Conservation (phyloP, 2,113 vertebrate species). For the Bos javanicus region DNA sequence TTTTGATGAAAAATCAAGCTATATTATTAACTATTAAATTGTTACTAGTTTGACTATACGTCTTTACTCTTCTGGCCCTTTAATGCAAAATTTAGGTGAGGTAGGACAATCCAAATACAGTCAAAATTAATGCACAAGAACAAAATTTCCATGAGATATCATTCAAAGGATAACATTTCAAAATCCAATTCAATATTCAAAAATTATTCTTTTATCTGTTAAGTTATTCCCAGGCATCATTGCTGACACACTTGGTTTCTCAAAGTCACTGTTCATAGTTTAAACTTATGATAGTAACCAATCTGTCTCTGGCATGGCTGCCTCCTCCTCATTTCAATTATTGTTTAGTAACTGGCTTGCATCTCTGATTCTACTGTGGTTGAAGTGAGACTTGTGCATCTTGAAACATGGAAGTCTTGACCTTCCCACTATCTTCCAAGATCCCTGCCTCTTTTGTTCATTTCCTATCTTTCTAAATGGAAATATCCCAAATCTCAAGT, state of each 20-base stretch:
- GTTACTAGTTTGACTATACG: conserved; percentile 65
- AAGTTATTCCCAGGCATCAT: conserved; percentile 56
- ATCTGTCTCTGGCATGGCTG: neutral
- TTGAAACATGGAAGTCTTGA: neutral
- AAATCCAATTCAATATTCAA: conserved; percentile 71
- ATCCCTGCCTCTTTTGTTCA: neutral
- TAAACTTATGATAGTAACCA: neutral
- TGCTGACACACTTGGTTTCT: conserved; percentile 54
- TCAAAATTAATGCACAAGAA: conserved; percentile 76
- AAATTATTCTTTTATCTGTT: conserved; percentile 71
- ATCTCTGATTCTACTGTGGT: neutral
- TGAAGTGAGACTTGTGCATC: neutral
- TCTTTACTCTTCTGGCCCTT: conserved; percentile 76
- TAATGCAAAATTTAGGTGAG: conserved; percentile 73
- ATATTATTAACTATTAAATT: conserved; percentile 66
- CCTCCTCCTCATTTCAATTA: neutral
- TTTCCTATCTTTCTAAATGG: neutral
- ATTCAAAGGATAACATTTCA: conserved; percentile 62
- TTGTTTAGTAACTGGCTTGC: neutral
- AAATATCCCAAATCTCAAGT: neutral
- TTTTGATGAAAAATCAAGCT: conserved; percentile 75
- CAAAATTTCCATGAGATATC: conserved; percentile 65
- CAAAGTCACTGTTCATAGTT: conserved; percentile 72
- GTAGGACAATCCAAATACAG: conserved; percentile 66
- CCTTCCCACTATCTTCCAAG: neutral